These are phyloP conservation scores for Cyanoderma ruficeps DNA, from an alignment of 2,113 vertebrate genomes.

Conservation along the genomic window DNA sequence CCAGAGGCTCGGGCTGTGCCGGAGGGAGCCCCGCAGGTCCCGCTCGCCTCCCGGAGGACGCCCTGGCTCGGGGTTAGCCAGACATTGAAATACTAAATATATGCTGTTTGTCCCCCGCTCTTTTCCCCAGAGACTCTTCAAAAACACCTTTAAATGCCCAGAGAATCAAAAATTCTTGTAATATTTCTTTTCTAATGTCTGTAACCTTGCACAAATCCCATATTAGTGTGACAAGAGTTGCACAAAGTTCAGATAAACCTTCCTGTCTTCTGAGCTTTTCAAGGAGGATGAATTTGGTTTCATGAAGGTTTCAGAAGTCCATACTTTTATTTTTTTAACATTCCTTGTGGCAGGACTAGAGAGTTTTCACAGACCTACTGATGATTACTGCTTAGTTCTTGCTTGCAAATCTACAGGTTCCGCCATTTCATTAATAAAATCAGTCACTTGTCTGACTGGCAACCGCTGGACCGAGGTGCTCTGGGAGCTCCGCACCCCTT, in stretches of 20 bases:
- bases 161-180: neutral
- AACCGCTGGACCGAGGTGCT: constrained; percentile 64
- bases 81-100: neutral
- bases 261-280: neutral
- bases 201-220: neutral
- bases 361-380: neutral
- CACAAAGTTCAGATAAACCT: neutral
- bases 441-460: constrained; percentile 85
- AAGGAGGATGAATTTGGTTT: neutral
- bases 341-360: neutral
- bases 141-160: neutral
- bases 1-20: too few species aligned
- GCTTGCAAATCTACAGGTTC: constrained; percentile 65
- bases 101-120: neutral
- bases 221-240: neutral
- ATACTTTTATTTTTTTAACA: neutral
- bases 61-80: neutral
- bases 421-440: constrained; percentile 79
- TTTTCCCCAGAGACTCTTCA: neutral
- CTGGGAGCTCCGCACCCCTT: neutral
- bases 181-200: neutral
- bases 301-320: neutral
- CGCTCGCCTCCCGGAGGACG: neutral
- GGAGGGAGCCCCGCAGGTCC: neutral
- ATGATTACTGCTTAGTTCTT: neutral